Evolutionary conservation across 2,888 invertebrate species (phyloP), one percentile per base, ranked within the genome.

Genomic region (Trilocha varians): DNA sequence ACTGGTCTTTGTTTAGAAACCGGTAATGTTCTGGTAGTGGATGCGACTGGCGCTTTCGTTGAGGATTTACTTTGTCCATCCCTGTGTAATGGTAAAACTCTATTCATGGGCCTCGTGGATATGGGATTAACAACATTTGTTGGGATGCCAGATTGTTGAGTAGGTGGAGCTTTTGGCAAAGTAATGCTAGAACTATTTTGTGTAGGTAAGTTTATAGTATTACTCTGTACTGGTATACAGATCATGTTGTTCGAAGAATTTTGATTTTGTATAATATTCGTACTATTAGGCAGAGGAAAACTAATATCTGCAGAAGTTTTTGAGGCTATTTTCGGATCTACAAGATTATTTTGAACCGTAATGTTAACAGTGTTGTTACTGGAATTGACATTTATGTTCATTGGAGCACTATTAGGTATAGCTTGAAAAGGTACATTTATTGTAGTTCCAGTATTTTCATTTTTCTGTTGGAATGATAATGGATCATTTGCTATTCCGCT

Each of bases 11-110:
- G 76, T 52, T 70, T 78, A 17, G 71, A 70, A 16, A 61, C 71
- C 41, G 69, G 41, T 32, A 64, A 52, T 18, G 73, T 59, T 62
- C 77, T 83, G 5, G 66, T 61, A 6, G 70, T 57, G 37, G 59
- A 63, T 13, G n/a, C n/a, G n/a, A n/a, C n/a, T n/a, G 70, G 56
- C n/a, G 69, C 64, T 48, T 80, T 85, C 13, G 70, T 44, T n/a
- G 56, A 42, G 13, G 77, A 68, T 44, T 87, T 87, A 55, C 88
- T 88, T 53, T 88, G 87, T 6, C 87, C 87, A 41, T 89, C 88
- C 48, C 92, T 91, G 57, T 93, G 93, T 87, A 93, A 90, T 8
- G 93, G 93, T 39, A 93, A 63, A 1, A 93, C 93, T 48, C 93
- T 87, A 63, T 92, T 93, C 87, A 93, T 93, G 34, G 93, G 93